Evolutionary conservation across 2,888 invertebrate species (phyloP), one percentile per base, ranked within the genome.

Genomic region (Cremastinae sp.): DNA sequence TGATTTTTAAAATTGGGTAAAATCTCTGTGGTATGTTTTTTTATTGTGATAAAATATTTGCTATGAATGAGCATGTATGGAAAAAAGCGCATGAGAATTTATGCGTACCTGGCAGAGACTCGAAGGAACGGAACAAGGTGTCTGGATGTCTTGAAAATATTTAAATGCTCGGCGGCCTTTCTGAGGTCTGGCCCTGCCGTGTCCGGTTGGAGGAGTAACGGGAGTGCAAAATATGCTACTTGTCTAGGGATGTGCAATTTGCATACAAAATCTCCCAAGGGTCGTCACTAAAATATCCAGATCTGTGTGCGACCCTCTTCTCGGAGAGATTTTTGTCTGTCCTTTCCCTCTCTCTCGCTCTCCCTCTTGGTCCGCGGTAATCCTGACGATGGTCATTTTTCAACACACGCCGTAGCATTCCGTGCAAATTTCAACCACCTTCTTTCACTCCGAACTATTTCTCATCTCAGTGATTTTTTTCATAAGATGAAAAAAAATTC

Each of bases 181-280:
- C 10, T 10, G 20, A 14, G 51, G 39, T 62, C 69, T 56, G 39
- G 62, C 45, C n/a, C 16, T 49, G 18, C 53, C 49, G 12, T 51
- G 68, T 62, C 28, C 28, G 75, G 76, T 74, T 74, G 55, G 45
- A 10, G 16, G 41, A n/a, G 16, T 10, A 68, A 68, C 22, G 58
- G 39, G 43, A 61, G 62, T 64, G 73, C 72, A 28, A 78, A 79
- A 79, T 81, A 75, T 81, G 74, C 59, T 73, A 55, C 69, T 61
- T 58, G 61, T 55, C 58, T 74, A 78, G 79, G 28, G 79, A 79
- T 78, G 72, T 75, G 68, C 78, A 79, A 81, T 81, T 81, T 80
- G 75, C 80, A 81, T 81, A 76, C 71, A 71, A 61, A 80, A 81
- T 76, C 76, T 78, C 76, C 70, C 78, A 59, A 71, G 76, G 77